Conservation (phyloP, 2,797 vertebrate genomes). For the Balearica regulorum region DNA sequence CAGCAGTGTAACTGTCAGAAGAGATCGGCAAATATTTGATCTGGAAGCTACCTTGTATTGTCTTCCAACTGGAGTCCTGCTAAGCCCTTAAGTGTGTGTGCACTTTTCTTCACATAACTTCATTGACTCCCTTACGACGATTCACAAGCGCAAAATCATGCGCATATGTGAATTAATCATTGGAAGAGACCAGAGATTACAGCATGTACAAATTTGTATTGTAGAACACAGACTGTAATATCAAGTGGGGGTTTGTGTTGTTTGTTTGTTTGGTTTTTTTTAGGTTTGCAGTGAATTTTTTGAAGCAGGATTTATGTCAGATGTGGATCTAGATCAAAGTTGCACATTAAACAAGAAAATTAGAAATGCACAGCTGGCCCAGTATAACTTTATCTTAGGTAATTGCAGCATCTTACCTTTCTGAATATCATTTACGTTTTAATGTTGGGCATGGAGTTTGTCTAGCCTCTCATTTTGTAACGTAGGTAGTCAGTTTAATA, state of each 20-base stretch:
- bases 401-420: slow-evolving; percentile 11
- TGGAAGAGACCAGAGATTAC: neutral
- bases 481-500: neutral
- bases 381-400: slow-evolving; percentile 97
- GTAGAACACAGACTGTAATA: neutral
- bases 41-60: neutral
- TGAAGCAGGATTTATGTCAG: slow-evolving; percentile 90
- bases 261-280: neutral
- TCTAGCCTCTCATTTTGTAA: neutral
- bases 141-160: neutral
- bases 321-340: slow-evolving; percentile 88
- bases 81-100: neutral
- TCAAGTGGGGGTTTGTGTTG: neutral
- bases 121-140: neutral
- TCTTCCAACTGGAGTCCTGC: neutral
- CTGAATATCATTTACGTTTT: neutral
- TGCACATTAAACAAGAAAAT: slow-evolving; percentile 96
- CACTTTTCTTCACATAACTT: neutral
- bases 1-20: neutral
- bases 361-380: slow-evolving; percentile 90
- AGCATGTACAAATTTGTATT: neutral
- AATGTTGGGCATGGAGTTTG: neutral
- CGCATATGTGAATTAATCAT: neutral
- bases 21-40: neutral
- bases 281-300: slow-evolving; percentile 87